A percentile compares a stretch with the other conserved stretches of the same genome.
These are phyloP conservation scores for Pemphigus obesinymphae DNA, from an alignment of 1,140 invertebrate genomes.

Conservation along the genomic window DNA sequence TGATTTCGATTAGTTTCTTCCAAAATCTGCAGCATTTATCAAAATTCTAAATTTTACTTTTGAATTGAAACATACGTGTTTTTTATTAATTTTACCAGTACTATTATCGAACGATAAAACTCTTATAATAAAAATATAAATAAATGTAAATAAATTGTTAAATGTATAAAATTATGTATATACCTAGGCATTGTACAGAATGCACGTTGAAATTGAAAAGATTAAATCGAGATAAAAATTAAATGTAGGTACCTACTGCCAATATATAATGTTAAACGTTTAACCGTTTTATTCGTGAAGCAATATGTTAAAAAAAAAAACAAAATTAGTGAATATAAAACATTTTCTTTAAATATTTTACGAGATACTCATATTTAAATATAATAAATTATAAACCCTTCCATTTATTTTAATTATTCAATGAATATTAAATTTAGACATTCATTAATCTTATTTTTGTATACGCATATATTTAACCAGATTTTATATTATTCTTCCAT, in stretches of 20 bases:
- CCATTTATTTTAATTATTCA: constrained; percentile 4
- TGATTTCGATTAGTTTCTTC: not conserved
- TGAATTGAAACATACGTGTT: not conserved
- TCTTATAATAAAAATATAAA: not conserved
- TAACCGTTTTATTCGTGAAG: not conserved
- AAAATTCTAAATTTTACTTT: not conserved
- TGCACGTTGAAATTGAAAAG: not conserved
- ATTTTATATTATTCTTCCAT: not conserved
- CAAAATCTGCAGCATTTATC: not conserved
- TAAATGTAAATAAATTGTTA: not conserved
- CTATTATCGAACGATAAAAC: not conserved
- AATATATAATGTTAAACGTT: not conserved
- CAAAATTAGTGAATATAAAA: not conserved
- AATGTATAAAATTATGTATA: not conserved
- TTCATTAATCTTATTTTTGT: constrained; percentile 22
- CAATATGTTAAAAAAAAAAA: not conserved
- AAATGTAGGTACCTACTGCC: too few relatives aligned
- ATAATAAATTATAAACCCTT: constrained; percentile 13
- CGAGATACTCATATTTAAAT: not conserved
- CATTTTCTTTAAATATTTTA: not conserved
- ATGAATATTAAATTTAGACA: constrained; percentile 16
- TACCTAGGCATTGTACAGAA: not conserved
- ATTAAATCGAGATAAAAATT: not conserved
- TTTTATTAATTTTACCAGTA: not conserved
- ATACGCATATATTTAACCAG: not conserved